Percentiles rank a stretch among this genome's conserved stretches.
Conservation (phyloP, 1,140 invertebrate species). For the Bombus terrestris region DNA sequence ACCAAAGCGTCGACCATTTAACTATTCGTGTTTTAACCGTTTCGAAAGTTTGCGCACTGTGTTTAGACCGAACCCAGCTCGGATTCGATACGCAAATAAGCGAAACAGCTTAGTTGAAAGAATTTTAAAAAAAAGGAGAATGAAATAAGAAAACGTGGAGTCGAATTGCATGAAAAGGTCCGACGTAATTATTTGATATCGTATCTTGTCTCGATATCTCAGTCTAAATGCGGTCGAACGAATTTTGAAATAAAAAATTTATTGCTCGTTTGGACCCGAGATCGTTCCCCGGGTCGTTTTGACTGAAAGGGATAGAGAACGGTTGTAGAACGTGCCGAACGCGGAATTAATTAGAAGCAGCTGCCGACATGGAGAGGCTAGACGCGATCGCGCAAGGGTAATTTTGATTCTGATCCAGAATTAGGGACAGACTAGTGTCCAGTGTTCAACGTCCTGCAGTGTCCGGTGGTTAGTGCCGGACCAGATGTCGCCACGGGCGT, state of each 20-base stretch:
- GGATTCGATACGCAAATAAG: background rate
- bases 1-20: conserved; percentile 24
- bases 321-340: conserved; percentile 68
- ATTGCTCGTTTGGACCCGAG: background rate
- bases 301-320: background rate
- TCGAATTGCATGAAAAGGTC: background rate
- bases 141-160: background rate
- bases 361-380: conserved; percentile 66
- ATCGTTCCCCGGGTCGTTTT: conserved; percentile 1
- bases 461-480: conserved; percentile 75
- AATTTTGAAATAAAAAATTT: background rate
- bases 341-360: conserved; percentile 80
- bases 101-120: background rate
- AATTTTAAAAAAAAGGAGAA: background rate
- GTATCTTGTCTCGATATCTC: background rate
- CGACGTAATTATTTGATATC: background rate
- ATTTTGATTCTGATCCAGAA: conserved; percentile 79
- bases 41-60: background rate
- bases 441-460: conserved; percentile 74
- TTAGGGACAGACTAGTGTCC: conserved; percentile 70
- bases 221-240: background rate
- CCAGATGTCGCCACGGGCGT: conserved; percentile 82
- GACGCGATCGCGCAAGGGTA: conserved; percentile 71
- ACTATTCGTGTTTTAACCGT: conserved; percentile 23
- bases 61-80: background rate